These are phyloP conservation scores for Salvelinus namaycush DNA, from an alignment of 2,113 vertebrate species.

Conservation along the genomic window DNA sequence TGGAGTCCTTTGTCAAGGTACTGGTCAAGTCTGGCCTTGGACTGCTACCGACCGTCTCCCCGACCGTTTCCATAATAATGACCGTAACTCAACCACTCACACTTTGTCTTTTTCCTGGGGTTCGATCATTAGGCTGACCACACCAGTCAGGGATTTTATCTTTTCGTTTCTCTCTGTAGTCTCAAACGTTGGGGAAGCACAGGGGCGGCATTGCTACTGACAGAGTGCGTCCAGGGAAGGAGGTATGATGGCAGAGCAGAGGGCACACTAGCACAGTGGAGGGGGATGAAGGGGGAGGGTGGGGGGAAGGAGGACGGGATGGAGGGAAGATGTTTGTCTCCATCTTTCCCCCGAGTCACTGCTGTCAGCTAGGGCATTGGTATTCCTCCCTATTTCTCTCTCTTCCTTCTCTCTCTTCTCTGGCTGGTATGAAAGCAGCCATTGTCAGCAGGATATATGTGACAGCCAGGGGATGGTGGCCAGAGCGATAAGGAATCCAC, in stretches of 20 bases:
- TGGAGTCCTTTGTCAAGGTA: constrained; percentile 96
- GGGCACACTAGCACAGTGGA: constrained; percentile 13
- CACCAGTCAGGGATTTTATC: constrained; percentile 63
- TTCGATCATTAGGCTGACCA: constrained; percentile 70
- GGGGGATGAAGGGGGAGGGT: constrained; percentile 18
- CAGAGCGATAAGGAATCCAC: not conserved
- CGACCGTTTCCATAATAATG: not conserved
- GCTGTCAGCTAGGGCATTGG: not conserved
- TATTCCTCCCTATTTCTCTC: constrained; percentile 15
- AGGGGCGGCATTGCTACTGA: not conserved
- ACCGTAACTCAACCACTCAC: constrained; percentile 27
- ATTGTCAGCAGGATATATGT: not conserved
- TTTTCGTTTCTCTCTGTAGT: constrained; percentile 75
- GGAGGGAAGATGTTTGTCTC: constrained; percentile 50
- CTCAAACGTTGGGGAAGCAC: constrained; percentile 73
- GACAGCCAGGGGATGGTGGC: not conserved
- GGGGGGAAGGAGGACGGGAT: not conserved
- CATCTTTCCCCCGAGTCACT: constrained; percentile 9
- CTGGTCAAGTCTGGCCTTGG: constrained; percentile 72
- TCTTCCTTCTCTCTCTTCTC: constrained; percentile 10
- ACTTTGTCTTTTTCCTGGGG: constrained; percentile 51
- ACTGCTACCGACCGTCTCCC: constrained; percentile 17
- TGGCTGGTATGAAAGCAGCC: not conserved
- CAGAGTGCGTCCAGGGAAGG: constrained; percentile 22
- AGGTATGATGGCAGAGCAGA: not conserved